These are phyloP conservation scores for Smutsia gigantea DNA, from an alignment of 2,797 vertebrate genomes.

Conservation along the genomic window DNA sequence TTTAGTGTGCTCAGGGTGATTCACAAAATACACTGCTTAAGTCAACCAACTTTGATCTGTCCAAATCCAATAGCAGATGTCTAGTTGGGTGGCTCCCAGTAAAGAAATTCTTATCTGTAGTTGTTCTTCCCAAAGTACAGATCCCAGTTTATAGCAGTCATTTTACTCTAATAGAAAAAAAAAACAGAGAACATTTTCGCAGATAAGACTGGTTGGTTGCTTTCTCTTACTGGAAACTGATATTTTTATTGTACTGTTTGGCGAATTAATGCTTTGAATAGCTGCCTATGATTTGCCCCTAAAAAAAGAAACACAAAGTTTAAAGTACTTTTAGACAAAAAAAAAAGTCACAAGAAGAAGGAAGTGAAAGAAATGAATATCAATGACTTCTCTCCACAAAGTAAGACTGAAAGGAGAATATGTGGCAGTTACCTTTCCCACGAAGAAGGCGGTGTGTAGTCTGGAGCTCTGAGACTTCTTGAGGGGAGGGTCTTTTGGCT, in stretches of 20 bases:
- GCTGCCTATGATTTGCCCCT: background rate
- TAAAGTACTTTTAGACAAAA: background rate
- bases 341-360: slow-evolving; percentile 18
- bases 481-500: slow-evolving; percentile 92
- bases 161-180: background rate
- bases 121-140: background rate
- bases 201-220: background rate
- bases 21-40: background rate
- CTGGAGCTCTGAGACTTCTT: slow-evolving; percentile 94
- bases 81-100: background rate
- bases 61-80: background rate
- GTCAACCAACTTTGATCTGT: background rate
- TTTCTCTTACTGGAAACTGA: background rate
- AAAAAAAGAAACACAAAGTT: background rate
- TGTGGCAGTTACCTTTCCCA: slow-evolving; percentile 86
- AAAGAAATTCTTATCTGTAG: background rate
- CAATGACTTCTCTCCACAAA: slow-evolving; percentile 3
- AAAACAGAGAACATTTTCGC: background rate
- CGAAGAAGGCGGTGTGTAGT: slow-evolving; percentile 90
- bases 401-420: background rate
- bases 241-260: slow-evolving; percentile 25
- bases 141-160: background rate
- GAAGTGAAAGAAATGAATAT: slow-evolving; percentile 23
- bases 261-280: slow-evolving; percentile 30
- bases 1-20: background rate